A percentile compares a stretch with the other conserved stretches of the same genome.
phyloP scores from a whole-genome alignment of 2,797 vertebrate genomes.

The Moxostoma hubbsi region DNA sequence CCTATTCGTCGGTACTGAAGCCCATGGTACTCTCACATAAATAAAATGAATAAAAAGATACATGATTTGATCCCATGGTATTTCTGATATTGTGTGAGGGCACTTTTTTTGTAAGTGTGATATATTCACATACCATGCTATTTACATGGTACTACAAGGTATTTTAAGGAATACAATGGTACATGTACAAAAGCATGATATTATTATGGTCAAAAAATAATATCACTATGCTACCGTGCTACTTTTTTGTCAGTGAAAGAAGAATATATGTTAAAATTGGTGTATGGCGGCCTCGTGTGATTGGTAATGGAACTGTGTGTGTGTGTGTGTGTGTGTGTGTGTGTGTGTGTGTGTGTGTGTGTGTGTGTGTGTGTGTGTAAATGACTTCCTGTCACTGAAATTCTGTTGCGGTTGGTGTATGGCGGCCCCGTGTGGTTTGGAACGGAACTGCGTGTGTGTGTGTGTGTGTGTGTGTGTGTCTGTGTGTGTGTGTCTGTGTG shows the following conservation, averaged over 20 bases:
- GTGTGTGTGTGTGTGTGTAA: slow-evolving; percentile 81
- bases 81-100: too few species aligned
- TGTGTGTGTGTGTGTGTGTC: slow-evolving; percentile 22
- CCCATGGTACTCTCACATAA: too few species aligned
- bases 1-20: too few species aligned
- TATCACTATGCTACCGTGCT: background rate
- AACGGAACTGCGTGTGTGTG: slow-evolving; percentile 37
- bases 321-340: slow-evolving; percentile 84
- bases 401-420: slow-evolving; percentile 71
- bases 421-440: slow-evolving; percentile 13
- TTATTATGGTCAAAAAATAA: too few species aligned
- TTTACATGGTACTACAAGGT: too few species aligned
- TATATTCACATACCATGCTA: too few species aligned
- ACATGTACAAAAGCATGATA: too few species aligned
- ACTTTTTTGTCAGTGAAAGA: background rate
- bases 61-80: too few species aligned
- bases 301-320: background rate
- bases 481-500: slow-evolving; percentile 48
- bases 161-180: too few species aligned
- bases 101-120: too few species aligned
- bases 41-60: too few species aligned
- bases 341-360: slow-evolving; percentile 71
- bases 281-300: slow-evolving; percentile 14
- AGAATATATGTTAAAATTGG: background rate
- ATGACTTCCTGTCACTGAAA: slow-evolving; percentile 78